A percentile compares a stretch with the other conserved stretches of the same genome.
phyloP scores from a whole-genome alignment of 1,140 invertebrate species.

The Drosophila willistoni region DNA sequence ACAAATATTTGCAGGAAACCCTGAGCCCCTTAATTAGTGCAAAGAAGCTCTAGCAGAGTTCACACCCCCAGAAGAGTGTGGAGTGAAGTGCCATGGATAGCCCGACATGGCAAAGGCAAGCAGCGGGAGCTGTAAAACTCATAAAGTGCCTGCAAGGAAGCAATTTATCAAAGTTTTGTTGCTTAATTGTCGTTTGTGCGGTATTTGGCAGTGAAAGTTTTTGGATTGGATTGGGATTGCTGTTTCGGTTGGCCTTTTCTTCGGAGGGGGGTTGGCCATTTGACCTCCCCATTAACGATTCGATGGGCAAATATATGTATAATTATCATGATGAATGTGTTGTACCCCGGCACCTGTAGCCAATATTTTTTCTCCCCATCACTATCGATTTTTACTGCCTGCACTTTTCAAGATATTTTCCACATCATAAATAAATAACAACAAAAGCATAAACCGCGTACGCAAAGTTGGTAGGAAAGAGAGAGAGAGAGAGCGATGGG shows the following conservation, averaged over 20 bases:
- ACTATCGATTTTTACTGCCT: constrained; percentile 67
- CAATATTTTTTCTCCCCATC: constrained; percentile 12
- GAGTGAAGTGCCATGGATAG: neutral
- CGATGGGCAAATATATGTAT: constrained; percentile 22
- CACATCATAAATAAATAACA: constrained; percentile 80
- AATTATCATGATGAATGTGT: constrained; percentile 67
- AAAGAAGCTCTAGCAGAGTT: constrained; percentile 57
- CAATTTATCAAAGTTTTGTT: constrained; percentile 83
- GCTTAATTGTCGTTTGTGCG: constrained; percentile 81
- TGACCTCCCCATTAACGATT: constrained; percentile 2
- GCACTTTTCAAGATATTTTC: constrained; percentile 74
- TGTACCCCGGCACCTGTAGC: constrained; percentile 9
- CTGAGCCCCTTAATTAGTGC: constrained; percentile 81
- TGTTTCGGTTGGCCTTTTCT: constrained; percentile 35
- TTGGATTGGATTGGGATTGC: constrained; percentile 8
- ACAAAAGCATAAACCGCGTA: constrained; percentile 18
- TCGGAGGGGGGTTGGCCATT: constrained; percentile 33
- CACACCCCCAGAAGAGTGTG: neutral
- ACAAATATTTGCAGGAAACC: constrained; percentile 82
- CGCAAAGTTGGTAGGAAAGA: constrained; percentile 32
- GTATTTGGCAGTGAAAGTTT: constrained; percentile 67
- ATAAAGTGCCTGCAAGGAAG: constrained; percentile 78
- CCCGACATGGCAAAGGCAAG: neutral
- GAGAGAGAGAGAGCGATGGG: neutral
- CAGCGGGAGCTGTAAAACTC: constrained; percentile 32